These are phyloP conservation scores for Bombus waltoni DNA, from an alignment of 1,140 invertebrate genomes.

Conservation along the genomic window DNA sequence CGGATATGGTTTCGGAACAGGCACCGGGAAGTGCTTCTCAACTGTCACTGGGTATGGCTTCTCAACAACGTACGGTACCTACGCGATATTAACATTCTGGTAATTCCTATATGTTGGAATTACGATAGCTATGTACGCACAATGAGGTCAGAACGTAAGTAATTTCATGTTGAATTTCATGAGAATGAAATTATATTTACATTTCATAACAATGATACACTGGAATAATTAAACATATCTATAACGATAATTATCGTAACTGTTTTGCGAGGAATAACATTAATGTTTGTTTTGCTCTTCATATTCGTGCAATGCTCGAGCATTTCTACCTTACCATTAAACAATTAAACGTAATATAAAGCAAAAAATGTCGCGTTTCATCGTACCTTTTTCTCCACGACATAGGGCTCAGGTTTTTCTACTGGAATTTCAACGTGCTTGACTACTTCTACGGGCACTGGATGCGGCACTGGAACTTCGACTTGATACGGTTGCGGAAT, in stretches of 20 bases:
- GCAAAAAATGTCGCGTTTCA: too few relatives aligned
- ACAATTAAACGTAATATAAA: background rate
- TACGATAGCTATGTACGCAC: too few relatives aligned
- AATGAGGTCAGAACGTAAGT: background rate
- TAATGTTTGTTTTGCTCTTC: background rate
- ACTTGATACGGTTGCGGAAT: slow-evolving; percentile 90
- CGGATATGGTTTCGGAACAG: slow-evolving; percentile 90
- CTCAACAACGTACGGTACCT: slow-evolving; percentile 89
- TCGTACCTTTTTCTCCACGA: slow-evolving; percentile 86
- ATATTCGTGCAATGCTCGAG: too few relatives aligned
- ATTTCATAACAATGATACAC: background rate
- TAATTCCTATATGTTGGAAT: background rate
- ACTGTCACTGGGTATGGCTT: slow-evolving; percentile 90
- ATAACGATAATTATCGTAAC: background rate
- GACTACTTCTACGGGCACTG: slow-evolving; percentile 88
- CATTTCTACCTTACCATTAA: background rate
- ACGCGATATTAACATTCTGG: slow-evolving; percentile 54
- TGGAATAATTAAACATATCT: background rate
- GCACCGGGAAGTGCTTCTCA: slow-evolving; percentile 89
- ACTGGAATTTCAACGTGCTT: slow-evolving; percentile 86
- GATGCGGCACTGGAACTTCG: slow-evolving; percentile 88
- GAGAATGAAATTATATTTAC: background rate
- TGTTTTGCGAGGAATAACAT: background rate
- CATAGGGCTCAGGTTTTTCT: slow-evolving; percentile 89
- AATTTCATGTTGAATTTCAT: background rate